Base-by-base conservation (phyloP, 2,888 invertebrate genomes). In the Sepioteuthis lessoniana region DNA sequence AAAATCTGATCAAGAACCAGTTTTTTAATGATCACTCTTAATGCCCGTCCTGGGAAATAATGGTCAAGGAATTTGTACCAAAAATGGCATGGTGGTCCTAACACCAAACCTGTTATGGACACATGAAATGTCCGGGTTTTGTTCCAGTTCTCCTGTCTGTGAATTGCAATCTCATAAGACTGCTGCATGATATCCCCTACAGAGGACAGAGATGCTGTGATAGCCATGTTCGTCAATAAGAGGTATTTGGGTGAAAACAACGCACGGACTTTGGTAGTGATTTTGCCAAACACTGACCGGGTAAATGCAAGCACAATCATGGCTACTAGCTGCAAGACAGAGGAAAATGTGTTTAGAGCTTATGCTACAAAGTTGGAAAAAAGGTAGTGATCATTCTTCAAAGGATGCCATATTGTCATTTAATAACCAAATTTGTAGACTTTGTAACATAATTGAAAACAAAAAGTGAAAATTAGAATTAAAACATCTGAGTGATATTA, bases 61-160 rank as follows among this genome's bases (percentile, higher is more conserved):
- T 97, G 97, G 96, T 99, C 99, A 94, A 99, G 97, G 95, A 98
- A 97, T 94, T 98, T 98, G 97, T 99, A 99, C 98, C 99, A 99
- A 97, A 98, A 98, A 97, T 99, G 99, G 96, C 98, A 98, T 50
- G 98, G 97, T 21, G 98, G 97, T 46, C 99, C 99, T 13, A 98
- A 98, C 8, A 98, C 98, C 93, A 98, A 97, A 4, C 99, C 99
- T 21, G 98, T 98, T 50, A 98, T 97, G 10, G 98, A 98, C 98
- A 99, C 98, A 94, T 98, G 98, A 37, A 97, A 97, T 0, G 98
- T 98, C 94, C 99, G 98, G 35, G 94, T 93, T 55, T 38, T 96
- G 94, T 98, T 97, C 96, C 96, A 96, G 2, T 93, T 55, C 19
- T 94, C 94, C 93, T 96, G 95, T 46, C 96, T 95, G n/a, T 96